Conservation (phyloP, 2,797 vertebrate species). For the Linurgus olivaceus region DNA sequence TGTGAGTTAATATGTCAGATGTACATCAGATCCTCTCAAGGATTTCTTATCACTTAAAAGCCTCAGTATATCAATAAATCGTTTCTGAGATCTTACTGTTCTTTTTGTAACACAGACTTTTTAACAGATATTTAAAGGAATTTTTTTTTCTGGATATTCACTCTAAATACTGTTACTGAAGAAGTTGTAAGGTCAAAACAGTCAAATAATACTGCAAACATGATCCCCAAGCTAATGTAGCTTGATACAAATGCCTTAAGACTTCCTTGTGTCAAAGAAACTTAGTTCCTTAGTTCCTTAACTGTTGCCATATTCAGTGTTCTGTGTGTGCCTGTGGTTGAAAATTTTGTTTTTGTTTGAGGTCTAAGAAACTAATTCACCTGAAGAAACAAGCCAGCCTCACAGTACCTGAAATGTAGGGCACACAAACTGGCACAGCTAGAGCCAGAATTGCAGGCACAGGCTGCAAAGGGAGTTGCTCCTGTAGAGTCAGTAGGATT, state of each 20-base stretch:
- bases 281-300: neutral
- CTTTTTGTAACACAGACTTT: neutral
- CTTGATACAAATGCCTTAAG: neutral
- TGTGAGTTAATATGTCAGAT: neutral
- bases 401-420: neutral
- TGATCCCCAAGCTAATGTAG: neutral
- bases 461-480: neutral
- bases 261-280: neutral
- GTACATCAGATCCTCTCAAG: neutral
- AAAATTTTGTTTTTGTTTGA: neutral
- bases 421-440: neutral
- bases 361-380: neutral
- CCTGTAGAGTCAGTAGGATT: neutral
- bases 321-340: neutral
- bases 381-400: neutral
- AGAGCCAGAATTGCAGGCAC: neutral
- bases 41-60: neutral
- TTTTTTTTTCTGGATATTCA: neutral
- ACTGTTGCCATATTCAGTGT: neutral
- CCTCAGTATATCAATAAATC: neutral
- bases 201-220: neutral
- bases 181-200: neutral
- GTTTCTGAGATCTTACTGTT: neutral
- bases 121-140: neutral
- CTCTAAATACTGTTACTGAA: neutral